Evolutionary conservation across 2,797 vertebrate genomes (phyloP), one percentile per base, ranked within the genome.

Genomic region (Ara ararauna): DNA sequence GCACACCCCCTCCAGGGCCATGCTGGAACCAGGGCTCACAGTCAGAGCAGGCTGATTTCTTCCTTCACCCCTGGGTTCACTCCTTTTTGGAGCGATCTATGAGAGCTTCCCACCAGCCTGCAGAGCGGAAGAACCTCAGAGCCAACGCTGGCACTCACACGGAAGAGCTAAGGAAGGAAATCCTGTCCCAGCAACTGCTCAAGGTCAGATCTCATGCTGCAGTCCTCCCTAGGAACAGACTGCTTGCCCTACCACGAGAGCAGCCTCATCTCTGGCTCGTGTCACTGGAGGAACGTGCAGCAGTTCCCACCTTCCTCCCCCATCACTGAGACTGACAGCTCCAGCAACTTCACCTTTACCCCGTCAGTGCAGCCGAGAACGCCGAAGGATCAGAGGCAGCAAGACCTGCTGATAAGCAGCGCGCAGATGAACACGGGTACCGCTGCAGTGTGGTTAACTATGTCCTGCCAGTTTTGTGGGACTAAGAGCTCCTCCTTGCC

Each of bases 141-240:
- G 22, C 8, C 0, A 0, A 42, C 13, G 38, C 5, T n/a, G 26
- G 30, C 6, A 7, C 76, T 66, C 70, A 64, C 84, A 62, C 1
- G 3, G 54, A 88, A 84, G 38, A 93, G 54, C 7, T 58, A 72
- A 50, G 36, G 42, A 26, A 85, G 38, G 14, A 85, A 94, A 82
- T 85, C 38, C 66, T 53, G 5, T 42, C 60, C 44, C 51, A 87
- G 32, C 27, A 71, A 56, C 70, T 66, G 62, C 24, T 85, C 50
- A 58, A 78, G 71, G 66, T 45, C 51, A 86, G n/a, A 88, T 22
- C 17, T 75, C 2, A 5, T 9, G 29, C 76, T 75, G 50, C 42
- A 48, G 5, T 48, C 27, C 58, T 51, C 60, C 60, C 32, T 65
- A 23, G 38, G 36, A 87, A 83, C 2, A 68, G 15, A 81, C 5